Base-by-base conservation (phyloP, 2,797 vertebrate species). In the Todus mexicanus region DNA sequence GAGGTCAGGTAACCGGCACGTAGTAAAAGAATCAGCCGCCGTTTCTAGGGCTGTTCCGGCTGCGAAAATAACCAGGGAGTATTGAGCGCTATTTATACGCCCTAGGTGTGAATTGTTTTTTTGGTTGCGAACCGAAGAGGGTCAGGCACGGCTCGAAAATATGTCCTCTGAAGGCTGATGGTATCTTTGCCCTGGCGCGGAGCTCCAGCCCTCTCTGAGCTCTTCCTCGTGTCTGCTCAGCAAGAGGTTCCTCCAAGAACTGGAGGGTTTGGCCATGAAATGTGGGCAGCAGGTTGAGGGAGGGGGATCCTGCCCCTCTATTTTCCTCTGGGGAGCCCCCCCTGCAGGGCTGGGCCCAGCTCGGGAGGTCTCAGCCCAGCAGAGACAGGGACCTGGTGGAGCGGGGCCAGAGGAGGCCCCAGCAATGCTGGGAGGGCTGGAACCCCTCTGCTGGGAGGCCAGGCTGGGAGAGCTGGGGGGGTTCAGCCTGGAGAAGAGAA, bases 31-130 rank as follows among this genome's bases (percentile, higher is more conserved):
- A 20, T 68, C 88, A 54, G 57, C 94, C 94, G 78, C 37, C 6
- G 14, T 77, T 87, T 86, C 79, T 56, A 45, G 4, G 94, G 87
- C 92, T 88, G 92, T 94, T 95, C 95, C 92, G 93, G 96, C 90
- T 84, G 94, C 92, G 85, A 22, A 90, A 95, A 93, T 64, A 94
- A 14, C 92, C 91, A 12, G 70, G 59, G 60, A 92, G 23, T 51
- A 33, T 45, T 63, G 69, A 38, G 10, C 84, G 89, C 95, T 94
- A 96, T 96, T 95, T 95, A 89, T 96, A 96, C 3, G 79, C 59
- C 84, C 59, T 38, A 88, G 43, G 94, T 95, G 93, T 92, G 93
- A 97, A 96, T 94, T 96, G 95, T 90, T 94, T 93, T 77, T 94
- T 93, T 76, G 94, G 93, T 92, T 80, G 91, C 89, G 91, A 92